Evolutionary conservation across 2,888 invertebrate genomes (phyloP), one percentile per base, ranked within the genome.

Genomic region (Scaptomyza tumidula): DNA sequence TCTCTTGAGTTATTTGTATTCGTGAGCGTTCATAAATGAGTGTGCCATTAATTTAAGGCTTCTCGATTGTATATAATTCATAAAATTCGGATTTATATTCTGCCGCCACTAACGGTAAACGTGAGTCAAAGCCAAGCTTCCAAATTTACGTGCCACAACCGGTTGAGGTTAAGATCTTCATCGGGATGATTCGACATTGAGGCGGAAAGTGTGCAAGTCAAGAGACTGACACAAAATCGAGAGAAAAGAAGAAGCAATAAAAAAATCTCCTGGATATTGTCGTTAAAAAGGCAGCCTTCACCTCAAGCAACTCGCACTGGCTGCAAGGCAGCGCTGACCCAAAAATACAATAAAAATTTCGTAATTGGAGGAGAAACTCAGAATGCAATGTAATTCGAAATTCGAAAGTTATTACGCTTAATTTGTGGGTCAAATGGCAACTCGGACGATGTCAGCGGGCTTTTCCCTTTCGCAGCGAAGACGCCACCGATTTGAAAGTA

Each of bases 351-450:
- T 44, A 75, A 29, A 58, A 53, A 75, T 75, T 35, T 67, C 63
- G 71, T 67, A 75, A 75, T 75, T 75, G 75, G 52, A 50, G 61
- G 75, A 67, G 75, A 75, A 74, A 74, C 59, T 65, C 70, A 71
- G 75, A 61, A 71, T 64, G 60, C 61, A 71, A 65, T 65, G 61
- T 54, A 75, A 59, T 57, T 49, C 61, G 63, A 86, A 86, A 82
- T 84, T 86, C 82, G 85, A 86, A 86, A 86, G 85, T 87, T 86
- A 86, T 86, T 86, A 85, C 85, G 78, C 68, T 85, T 87, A 80
- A 86, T 86, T 87, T 86, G 75, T 87, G 78, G 85, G 87, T 86
- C 85, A 85, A 86, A 86, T 79, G 82, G 68, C 75, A 75, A 61
- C 45, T 53, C 16, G 54, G 50, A 49, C 53, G 56, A 49, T 4